Base-by-base conservation (phyloP, 92 coral and sea anemone genomes). In the Phenganax subtilis region DNA sequence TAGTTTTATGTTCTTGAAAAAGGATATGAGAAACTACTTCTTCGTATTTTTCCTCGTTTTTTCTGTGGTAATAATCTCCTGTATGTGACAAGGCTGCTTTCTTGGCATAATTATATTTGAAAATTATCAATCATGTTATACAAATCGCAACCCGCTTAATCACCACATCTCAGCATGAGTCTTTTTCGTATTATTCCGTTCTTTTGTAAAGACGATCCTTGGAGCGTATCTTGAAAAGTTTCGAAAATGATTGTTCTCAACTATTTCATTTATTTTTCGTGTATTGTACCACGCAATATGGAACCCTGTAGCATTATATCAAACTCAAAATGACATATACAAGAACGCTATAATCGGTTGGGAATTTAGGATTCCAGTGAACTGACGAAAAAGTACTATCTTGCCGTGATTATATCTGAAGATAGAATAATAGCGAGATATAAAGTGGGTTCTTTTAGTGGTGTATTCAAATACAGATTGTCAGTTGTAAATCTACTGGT, bases 281-380 rank as follows among this genome's bases (percentile, higher is more conserved):
- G 72, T 30, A 20, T 66, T 66, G 72, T 66, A 12, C 51, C 8
- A 66, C 72, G 28, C 72, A 66, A 66, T 20, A 15, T 27, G 72
- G 31, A 27, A 66, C 51, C 7, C 7, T 29, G 31, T 37, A 12
- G 0, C 20, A 12, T 29, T 29, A 7, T 1, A 16, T 20, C 31
- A 66, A 66, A 37, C 47, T 20, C 47, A 10, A 14, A 12, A 25
- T 7, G 31, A 27, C 31, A 25, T 25, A 12, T 47, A 16, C 51
- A 66, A 6, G 72, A 66, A 66, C 30, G 10, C 51, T 47, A 66
- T 66, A 66, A 9, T 66, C 51, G 12, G 47, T 25, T 66, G 72
- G 28, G 20, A 25, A 0, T 61, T 28, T 61, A 2, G 28, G 20
- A 14, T 61, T 61, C 47, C 47, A 37, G 47, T 37, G 47, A 37